A percentile compares a stretch with the other conserved stretches of the same genome.
Evolutionary conservation across 1,140 invertebrate genomes (phyloP).

Genomic region (Diabrotica virgifera): DNA sequence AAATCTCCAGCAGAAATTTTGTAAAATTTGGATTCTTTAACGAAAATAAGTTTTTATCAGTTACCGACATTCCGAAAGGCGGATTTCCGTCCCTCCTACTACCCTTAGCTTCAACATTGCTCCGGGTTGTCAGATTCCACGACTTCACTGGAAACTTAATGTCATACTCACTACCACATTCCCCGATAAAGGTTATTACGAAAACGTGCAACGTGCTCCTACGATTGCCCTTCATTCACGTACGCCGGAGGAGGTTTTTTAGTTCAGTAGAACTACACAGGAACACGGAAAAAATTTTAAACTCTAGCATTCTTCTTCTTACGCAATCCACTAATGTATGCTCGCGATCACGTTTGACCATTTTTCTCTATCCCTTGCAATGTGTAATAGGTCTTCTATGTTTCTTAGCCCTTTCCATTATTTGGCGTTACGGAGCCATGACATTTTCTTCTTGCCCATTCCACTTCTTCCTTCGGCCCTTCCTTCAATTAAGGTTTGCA

Average conservation of each 20-base stretch:
- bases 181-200: constrained; percentile 39
- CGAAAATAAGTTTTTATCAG: constrained; percentile 1
- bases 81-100: not conserved
- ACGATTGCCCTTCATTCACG: not conserved
- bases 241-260: not conserved
- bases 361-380: too few relatives aligned
- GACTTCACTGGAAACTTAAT: constrained; percentile 35
- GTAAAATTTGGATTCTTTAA: not conserved
- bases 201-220: constrained; percentile 32
- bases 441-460: too few relatives aligned
- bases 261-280: not conserved
- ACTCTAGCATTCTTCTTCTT: too few relatives aligned
- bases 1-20: too few relatives aligned
- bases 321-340: too few relatives aligned
- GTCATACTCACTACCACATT: constrained; percentile 32
- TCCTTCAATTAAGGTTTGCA: too few relatives aligned
- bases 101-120: constrained; percentile 2
- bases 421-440: too few relatives aligned
- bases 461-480: too few relatives aligned
- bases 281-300: too few relatives aligned
- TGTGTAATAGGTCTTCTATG: too few relatives aligned
- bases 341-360: too few relatives aligned
- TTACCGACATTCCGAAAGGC: not conserved
- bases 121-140: constrained; percentile 27
- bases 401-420: too few relatives aligned